These are phyloP conservation scores for Zaprionus camerounensis DNA, from an alignment of 1,140 invertebrate species.

Conservation along the genomic window DNA sequence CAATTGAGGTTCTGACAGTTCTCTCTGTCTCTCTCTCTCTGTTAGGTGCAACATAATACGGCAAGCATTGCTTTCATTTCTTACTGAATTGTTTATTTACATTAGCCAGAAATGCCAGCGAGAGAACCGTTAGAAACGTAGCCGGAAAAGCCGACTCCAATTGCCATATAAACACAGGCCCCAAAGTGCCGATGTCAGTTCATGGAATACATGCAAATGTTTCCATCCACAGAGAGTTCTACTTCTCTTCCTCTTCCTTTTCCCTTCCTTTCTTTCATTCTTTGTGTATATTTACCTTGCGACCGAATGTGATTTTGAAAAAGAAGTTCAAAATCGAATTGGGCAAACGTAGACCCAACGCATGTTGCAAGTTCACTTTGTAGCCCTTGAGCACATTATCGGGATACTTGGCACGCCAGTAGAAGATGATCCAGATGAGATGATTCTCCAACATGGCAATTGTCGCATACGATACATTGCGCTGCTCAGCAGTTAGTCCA, in stretches of 20 bases:
- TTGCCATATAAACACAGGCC: slow-evolving; percentile 33
- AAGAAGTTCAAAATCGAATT: slow-evolving; percentile 94
- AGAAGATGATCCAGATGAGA: slow-evolving; percentile 94
- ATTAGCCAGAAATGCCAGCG: slow-evolving; percentile 43
- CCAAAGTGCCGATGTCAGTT: slow-evolving; percentile 15
- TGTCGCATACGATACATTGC: slow-evolving; percentile 95
- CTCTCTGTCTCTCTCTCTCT: slow-evolving; percentile 4
- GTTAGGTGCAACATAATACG: slow-evolving; percentile 70
- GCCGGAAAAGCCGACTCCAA: slow-evolving; percentile 46
- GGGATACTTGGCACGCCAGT: slow-evolving; percentile 94
- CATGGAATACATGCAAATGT: slow-evolving; percentile 7
- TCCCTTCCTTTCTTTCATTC: neutral
- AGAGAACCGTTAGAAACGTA: slow-evolving; percentile 27
- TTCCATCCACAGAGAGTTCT: slow-evolving; percentile 1
- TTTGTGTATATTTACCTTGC: slow-evolving; percentile 88
- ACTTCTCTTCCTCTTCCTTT: neutral
- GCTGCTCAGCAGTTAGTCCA: slow-evolving; percentile 91
- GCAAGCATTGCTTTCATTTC: slow-evolving; percentile 39
- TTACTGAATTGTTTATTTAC: slow-evolving; percentile 62
- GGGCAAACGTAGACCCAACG: slow-evolving; percentile 93
- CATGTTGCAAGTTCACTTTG: slow-evolving; percentile 95
- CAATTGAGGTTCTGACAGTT: slow-evolving; percentile 13
- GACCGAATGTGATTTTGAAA: slow-evolving; percentile 94
- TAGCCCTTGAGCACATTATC: slow-evolving; percentile 94
- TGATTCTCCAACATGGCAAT: slow-evolving; percentile 98